Base-by-base conservation (phyloP, 2,888 invertebrate genomes). In the Bimastos eiseni region DNA sequence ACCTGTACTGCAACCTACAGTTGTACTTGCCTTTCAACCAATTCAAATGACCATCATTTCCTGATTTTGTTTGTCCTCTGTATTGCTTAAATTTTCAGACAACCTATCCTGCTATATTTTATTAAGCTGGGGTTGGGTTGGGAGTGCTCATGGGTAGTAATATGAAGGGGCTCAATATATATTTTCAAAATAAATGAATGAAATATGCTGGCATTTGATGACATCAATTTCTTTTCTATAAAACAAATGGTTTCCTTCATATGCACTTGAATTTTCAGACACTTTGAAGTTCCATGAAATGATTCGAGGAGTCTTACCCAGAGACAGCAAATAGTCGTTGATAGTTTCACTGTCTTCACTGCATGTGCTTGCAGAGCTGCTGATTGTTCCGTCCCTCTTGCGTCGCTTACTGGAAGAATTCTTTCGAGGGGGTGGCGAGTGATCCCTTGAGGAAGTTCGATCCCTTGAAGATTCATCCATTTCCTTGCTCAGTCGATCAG, bases 281-380 rank as follows among this genome's bases (percentile, higher is more conserved):
- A 70, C 3, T 49, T 70, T n/a, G 70, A 70, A 70, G 49, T 13
- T n/a, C n/a, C 49, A 49, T 3, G 49, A 49, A 49, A 49, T 3
- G 4, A 70, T n/a, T 36, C 15, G 15, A 86, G 34, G 34, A 19
- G 34, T 36, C 86, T 86, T 36, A 86, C 86, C 86, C 86, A 84
- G 34, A 36, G 86, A 86, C 86, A 86, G 86, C 8, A 90, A 70
- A 17, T 90, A 86, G 11, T 91, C 92, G 34, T 84, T 91, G 89
- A 34, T 90, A 37, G 41, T 44, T 83, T 91, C 91, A 83, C 91
- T 92, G 90, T 93, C 93, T 30, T 93, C 93, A 44, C 92, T 92
- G 83, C 93, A 93, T 4, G 92, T 93, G 86, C 92, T 92, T 15
- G 92, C 93, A 8, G 91, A 90, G 36, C 92, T 91, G 91, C 92